Evolutionary conservation across 2,888 invertebrate genomes (phyloP), one percentile per base, ranked within the genome.

Genomic region (Drosophila ezoana): DNA sequence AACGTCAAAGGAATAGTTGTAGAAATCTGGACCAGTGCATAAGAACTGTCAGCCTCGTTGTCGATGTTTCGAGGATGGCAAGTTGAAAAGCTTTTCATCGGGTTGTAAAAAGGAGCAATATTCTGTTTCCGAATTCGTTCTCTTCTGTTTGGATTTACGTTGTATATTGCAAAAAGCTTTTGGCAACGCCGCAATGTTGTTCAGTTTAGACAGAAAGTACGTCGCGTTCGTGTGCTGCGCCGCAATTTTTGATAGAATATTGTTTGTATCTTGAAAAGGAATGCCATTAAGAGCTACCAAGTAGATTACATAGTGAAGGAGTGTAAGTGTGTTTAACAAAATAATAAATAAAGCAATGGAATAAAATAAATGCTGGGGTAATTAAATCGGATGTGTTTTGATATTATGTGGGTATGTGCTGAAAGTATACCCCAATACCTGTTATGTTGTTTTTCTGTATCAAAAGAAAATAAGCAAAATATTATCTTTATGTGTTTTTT

Each of bases 141-240:
- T 54, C 41, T 65, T 23, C 44, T 47, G 38, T 18, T 40, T 14
- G 32, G 38, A 38, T 18, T 28, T 52, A 51, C 11, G 54, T 58
- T 2, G 2, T 18, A 45, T 45, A 23, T 40, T 23, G 59, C 28
- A 14, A 66, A 73, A 69, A 73, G 73, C 75, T 85, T 74, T 72
- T 56, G 66, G 64, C 70, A 68, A 58, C 53, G 67, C 69, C 79
- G 81, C 77, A 70, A 67, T 66, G 72, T 64, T 75, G 71, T 86
- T 86, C 72, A 79, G 87, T 86, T 88, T 72, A 72, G 71, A 72
- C 61, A 56, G 72, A 76, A 70, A 84, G 72, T 38, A 76, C 75
- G 72, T 59, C 66, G 76, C 71, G 81, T 73, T 72, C 79, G 78
- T 85, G 68, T 69, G 75, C 72, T 60, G 68, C 62, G 43, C 57